Evolutionary conservation across 2,113 vertebrate species (phyloP).

Genomic region (Oryzias javanicus): DNA sequence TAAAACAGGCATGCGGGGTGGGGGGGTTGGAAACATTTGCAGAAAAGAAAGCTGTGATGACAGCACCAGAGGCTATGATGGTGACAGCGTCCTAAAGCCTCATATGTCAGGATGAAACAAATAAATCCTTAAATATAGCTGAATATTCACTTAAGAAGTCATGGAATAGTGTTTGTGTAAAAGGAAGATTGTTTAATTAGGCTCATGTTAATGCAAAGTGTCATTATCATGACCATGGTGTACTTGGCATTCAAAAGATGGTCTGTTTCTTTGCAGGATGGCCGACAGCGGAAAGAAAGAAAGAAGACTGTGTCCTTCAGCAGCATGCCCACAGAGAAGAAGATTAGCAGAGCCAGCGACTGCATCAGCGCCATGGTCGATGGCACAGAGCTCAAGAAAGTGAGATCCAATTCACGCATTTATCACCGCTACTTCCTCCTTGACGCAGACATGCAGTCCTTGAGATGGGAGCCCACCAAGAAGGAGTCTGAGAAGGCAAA

Average conservation of each 20-base stretch:
- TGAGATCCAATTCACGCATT: conserved; percentile 92
- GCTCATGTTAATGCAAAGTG: too few relatives aligned
- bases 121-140: neutral
- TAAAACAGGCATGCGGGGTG: neutral
- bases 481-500: conserved; percentile 98
- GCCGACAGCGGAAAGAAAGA: conserved; percentile 89
- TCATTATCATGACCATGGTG: conserved; percentile 5
- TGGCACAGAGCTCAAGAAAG: conserved; percentile 92
- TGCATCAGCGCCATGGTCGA: conserved; percentile 96
- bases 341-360: conserved; percentile 94
- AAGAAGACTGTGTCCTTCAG: conserved; percentile 98
- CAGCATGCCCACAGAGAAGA: conserved; percentile 97
- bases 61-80: neutral
- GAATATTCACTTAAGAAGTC: too few relatives aligned
- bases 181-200: too few relatives aligned
- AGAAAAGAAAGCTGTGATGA: neutral
- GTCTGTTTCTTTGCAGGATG: conserved; percentile 80
- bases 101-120: neutral
- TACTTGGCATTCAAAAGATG: neutral
- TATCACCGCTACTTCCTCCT: conserved; percentile 94
- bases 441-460: conserved; percentile 95
- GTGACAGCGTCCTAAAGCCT: neutral
- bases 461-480: conserved; percentile 96
- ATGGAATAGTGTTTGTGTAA: too few relatives aligned
- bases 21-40: neutral